Conservation (phyloP, 2,797 vertebrate species). For the Echeneis naucrates region DNA sequence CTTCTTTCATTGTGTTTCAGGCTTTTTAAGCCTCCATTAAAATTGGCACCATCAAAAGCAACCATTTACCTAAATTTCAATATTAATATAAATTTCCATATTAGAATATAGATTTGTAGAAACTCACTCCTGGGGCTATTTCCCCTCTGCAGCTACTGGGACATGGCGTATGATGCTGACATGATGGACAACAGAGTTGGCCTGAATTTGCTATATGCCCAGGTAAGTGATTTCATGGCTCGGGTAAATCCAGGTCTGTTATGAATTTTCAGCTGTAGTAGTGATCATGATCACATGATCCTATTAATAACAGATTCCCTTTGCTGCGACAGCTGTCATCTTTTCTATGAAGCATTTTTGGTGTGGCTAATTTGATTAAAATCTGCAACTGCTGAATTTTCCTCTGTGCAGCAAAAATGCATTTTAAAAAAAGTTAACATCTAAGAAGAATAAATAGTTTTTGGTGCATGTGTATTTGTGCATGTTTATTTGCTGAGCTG, state of each 20-base stretch:
- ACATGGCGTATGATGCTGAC: constrained; percentile 93
- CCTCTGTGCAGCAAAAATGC: constrained; percentile 8
- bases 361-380: constrained; percentile 42
- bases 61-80: neutral
- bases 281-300: constrained; percentile 14
- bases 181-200: constrained; percentile 97
- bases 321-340: constrained; percentile 14
- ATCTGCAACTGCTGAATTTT: constrained; percentile 35
- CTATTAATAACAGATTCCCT: constrained; percentile 36
- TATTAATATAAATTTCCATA: no score
- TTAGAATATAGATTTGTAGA: neutral
- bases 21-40: neutral
- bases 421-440: constrained; percentile 10
- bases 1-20: neutral
- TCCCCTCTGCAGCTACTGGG: constrained; percentile 92
- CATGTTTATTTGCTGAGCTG: constrained; percentile 31
- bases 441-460: constrained; percentile 8
- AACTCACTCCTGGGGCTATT: neutral
- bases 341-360: constrained; percentile 43
- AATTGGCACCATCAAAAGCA: neutral
- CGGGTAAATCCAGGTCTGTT: neutral
- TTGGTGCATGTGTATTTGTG: constrained; percentile 8
- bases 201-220: constrained; percentile 93
- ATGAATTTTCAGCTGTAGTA: neutral
- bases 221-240: constrained; percentile 84